These are phyloP conservation scores for Gallinago undulata DNA, from an alignment of 2,113 vertebrate genomes.

Conservation along the genomic window DNA sequence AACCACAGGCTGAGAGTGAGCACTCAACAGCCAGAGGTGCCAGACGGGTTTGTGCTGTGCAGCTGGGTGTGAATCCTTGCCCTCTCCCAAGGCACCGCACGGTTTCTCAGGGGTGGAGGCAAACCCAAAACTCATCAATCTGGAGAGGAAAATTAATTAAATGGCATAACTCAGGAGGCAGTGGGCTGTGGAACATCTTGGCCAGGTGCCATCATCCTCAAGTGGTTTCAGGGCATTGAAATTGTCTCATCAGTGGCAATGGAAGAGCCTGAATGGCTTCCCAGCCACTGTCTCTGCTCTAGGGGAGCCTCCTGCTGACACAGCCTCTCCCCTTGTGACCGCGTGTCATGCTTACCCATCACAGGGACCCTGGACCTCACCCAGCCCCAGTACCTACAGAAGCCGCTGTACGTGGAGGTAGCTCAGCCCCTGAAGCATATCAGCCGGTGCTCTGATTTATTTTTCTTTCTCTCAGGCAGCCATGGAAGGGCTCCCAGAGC, in stretches of 20 bases:
- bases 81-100: not conserved
- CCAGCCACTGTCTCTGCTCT: not conserved
- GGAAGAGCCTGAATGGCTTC: not conserved
- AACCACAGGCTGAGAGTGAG: not conserved
- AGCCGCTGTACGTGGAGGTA: not conserved
- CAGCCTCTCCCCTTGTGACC: not conserved
- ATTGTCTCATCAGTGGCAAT: not conserved
- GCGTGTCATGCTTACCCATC: not conserved
- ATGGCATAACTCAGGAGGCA: rapidly evolving
- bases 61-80: not conserved
- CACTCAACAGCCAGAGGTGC: not conserved
- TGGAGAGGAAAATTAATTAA: not conserved
- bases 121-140: not conserved
- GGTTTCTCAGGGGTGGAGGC: not conserved
- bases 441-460: not conserved
- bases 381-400: not conserved
- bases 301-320: not conserved
- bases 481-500: not conserved
- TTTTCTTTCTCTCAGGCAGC: not conserved
- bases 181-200: not conserved
- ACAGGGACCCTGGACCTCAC: not conserved
- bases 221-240: not conserved
- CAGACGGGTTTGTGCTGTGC: not conserved
- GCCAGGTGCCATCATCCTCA: not conserved
- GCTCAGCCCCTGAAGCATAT: not conserved